Conservation (phyloP, 2,888 invertebrate genomes). For the Neuroscelio doddi region DNA sequence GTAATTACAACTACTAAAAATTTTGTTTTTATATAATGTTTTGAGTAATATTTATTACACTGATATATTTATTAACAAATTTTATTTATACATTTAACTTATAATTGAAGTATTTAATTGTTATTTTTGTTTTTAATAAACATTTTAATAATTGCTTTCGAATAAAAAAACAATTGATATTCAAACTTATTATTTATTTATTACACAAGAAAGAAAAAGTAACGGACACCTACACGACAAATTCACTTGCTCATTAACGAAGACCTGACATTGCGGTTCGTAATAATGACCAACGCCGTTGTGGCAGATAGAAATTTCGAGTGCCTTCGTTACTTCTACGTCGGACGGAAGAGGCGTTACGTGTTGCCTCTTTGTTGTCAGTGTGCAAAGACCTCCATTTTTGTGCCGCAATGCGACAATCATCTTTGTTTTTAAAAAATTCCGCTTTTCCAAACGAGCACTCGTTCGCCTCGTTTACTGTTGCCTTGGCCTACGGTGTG, state of each 20-base stretch:
- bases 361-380: slow-evolving; percentile 17
- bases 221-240: neutral
- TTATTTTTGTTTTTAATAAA: too few relatives aligned
- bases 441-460: slow-evolving; percentile 41
- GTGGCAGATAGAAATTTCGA: slow-evolving; percentile 20
- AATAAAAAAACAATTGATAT: too few relatives aligned
- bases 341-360: slow-evolving; percentile 35
- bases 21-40: too few relatives aligned
- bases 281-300: slow-evolving; percentile 20
- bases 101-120: too few relatives aligned
- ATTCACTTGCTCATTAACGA: slow-evolving; percentile 21
- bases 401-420: slow-evolving; percentile 22
- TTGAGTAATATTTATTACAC: too few relatives aligned
- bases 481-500: too few relatives aligned
- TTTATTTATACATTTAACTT: too few relatives aligned
- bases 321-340: slow-evolving; percentile 51
- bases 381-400: slow-evolving; percentile 16
- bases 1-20: too few relatives aligned
- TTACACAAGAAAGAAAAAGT: too few relatives aligned
- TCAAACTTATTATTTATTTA: too few relatives aligned
- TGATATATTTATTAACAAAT: too few relatives aligned
- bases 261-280: slow-evolving; percentile 15
- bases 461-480: slow-evolving; percentile 65
- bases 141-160: too few relatives aligned
- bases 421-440: slow-evolving; percentile 55